A percentile compares a stretch with the other conserved stretches of the same genome.
phyloP scores from a whole-genome alignment of 1,140 invertebrate genomes.

The Papilio xuthus region DNA sequence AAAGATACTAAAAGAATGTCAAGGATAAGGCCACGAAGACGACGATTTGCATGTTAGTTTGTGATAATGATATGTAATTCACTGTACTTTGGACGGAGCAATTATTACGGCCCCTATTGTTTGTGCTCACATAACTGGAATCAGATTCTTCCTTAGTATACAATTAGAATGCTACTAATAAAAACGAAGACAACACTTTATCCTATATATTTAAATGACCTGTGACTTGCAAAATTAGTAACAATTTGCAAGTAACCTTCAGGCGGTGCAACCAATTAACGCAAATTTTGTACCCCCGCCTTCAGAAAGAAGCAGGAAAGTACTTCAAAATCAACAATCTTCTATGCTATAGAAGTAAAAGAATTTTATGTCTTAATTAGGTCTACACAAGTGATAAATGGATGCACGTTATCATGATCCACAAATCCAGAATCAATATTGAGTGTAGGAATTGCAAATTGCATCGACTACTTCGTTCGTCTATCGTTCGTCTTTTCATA shows the following conservation, averaged over 20 bases:
- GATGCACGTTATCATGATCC: neutral
- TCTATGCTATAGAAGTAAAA: too few relatives aligned
- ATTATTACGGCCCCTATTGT: constrained; percentile 62
- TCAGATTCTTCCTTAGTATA: constrained; percentile 16
- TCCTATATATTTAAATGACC: neutral
- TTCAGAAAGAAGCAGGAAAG: too few relatives aligned
- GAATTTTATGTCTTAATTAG: too few relatives aligned
- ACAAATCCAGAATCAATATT: neutral
- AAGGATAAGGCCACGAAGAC: constrained; percentile 50
- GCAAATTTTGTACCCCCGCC: too few relatives aligned
- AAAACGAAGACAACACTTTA: neutral
- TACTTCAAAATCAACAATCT: too few relatives aligned
- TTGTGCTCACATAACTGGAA: constrained; percentile 38
- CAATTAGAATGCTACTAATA: neutral
- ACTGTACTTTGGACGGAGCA: constrained; percentile 45
- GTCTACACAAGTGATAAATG: too few relatives aligned
- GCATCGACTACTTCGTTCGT: neutral
- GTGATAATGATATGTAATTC: constrained; percentile 61
- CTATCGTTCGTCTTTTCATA: neutral
- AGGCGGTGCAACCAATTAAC: too few relatives aligned
- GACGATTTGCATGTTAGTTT: constrained; percentile 59
- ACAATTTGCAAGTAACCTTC: too few relatives aligned
- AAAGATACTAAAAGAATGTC: constrained; percentile 63
- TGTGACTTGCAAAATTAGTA: too few relatives aligned
- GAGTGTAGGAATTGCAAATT: neutral